phyloP scores from a whole-genome alignment of 2,797 vertebrate species.

The Cyprinodon diabolis region DNA sequence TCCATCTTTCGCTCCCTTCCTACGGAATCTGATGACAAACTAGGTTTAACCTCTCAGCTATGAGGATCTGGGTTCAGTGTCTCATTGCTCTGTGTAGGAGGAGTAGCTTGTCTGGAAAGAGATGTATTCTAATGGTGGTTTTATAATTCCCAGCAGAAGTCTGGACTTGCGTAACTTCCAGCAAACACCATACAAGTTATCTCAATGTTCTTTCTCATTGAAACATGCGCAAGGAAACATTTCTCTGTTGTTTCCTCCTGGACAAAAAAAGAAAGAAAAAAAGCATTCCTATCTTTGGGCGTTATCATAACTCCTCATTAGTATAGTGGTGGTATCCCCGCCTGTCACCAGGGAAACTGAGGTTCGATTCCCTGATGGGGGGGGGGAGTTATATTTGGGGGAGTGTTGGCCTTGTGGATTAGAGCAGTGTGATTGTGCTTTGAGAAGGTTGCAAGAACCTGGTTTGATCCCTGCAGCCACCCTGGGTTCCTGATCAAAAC shows the following conservation, averaged over 20 bases:
- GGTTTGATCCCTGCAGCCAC: too few relatives aligned
- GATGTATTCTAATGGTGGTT: slow-evolving; percentile 49
- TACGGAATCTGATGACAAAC: slow-evolving; percentile 78
- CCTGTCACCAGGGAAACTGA: too few relatives aligned
- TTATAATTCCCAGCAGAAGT: slow-evolving; percentile 51
- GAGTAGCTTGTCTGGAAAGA: slow-evolving; percentile 58
- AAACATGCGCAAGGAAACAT: background rate
- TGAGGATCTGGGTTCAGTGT: slow-evolving; percentile 63
- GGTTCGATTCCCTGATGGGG: too few relatives aligned
- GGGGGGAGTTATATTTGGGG: too few relatives aligned
- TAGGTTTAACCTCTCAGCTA: slow-evolving; percentile 71
- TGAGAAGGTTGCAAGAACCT: too few relatives aligned
- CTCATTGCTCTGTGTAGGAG: slow-evolving; percentile 61
- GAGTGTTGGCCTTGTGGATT: too few relatives aligned
- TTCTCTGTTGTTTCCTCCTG: background rate
- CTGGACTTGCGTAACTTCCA: slow-evolving; percentile 22
- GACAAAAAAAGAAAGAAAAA: background rate
- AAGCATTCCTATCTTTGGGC: too few relatives aligned
- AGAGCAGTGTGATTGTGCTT: too few relatives aligned
- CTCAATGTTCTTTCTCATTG: slow-evolving; percentile 1
- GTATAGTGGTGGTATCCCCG: too few relatives aligned
- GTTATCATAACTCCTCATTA: too few relatives aligned
- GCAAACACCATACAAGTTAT: slow-evolving; percentile 5
- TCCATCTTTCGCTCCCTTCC: slow-evolving; percentile 65
- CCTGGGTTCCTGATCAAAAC: too few relatives aligned